These are phyloP conservation scores for Puma concolor DNA, from an alignment of 2,113 vertebrate genomes.

Conservation along the genomic window DNA sequence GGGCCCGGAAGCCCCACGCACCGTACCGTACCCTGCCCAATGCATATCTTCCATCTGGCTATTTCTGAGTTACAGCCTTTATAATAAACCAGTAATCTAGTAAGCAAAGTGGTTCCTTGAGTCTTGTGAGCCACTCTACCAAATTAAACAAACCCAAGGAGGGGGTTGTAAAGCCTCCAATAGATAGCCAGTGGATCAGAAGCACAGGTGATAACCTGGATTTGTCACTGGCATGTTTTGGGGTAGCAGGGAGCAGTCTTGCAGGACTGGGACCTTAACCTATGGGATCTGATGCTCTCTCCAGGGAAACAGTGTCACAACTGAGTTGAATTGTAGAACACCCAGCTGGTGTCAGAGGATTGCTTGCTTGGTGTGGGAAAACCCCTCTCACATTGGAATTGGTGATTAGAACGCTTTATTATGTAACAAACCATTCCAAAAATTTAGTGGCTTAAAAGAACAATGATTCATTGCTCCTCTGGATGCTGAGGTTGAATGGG, in stretches of 20 bases:
- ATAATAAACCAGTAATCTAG: background rate
- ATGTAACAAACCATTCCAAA: background rate
- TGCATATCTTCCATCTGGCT: background rate
- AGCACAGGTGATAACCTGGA: background rate
- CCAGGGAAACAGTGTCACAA: background rate
- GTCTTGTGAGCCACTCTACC: background rate
- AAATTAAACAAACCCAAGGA: background rate
- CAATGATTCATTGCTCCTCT: background rate
- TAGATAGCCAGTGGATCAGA: background rate
- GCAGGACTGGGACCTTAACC: background rate
- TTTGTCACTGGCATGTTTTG: background rate
- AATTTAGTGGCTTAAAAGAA: background rate
- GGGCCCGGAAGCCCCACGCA: rapidly evolving
- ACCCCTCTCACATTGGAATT: background rate
- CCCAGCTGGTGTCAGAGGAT: background rate
- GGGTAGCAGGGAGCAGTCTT: background rate
- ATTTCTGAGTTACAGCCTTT: background rate
- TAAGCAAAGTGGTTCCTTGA: background rate
- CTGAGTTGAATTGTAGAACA: background rate
- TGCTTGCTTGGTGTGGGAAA: background rate
- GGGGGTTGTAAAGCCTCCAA: background rate
- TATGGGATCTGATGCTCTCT: background rate
- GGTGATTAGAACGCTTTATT: background rate
- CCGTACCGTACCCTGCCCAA: background rate
- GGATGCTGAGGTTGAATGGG: background rate